Evolutionary conservation across 2,113 vertebrate species (phyloP), one percentile per base, ranked within the genome.

Genomic region (Megaceryle maxima): DNA sequence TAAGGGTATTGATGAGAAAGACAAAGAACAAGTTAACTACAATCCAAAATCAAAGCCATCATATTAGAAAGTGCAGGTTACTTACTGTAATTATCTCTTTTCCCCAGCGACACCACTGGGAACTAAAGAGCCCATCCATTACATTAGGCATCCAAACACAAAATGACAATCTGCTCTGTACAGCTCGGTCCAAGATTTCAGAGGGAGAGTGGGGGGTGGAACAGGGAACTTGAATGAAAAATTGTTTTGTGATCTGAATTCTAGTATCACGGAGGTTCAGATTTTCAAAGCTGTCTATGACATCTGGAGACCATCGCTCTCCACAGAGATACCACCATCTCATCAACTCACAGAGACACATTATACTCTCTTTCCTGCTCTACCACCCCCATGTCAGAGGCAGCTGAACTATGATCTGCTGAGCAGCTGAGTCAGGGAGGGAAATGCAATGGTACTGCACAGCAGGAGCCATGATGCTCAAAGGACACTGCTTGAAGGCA

Each of bases 381-480:
- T 79, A 43, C 67, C 44, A 72, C 22, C 76, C 80, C 33, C 59
- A 6, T 6, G 73, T 11, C 77, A 79, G 91, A 87, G 19, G 60
- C 43, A 87, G 69, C 83, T 75, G 83, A 87, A 39, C 83, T 13
- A 3, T 0, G 91, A 82, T 96, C 94, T 97, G 94, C 91, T 8
- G 81, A 91, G 93, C 93, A 95, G 96, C 96, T 97, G 96, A 70
- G 73, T 1, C 48, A 12, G 64, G 60, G n/a, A 78, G 88, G 80
- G 73, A 79, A 89, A 25, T 0, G 8, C 83, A 51, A 5, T 0
- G 2, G 64, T 5, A 9, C 72, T 6, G 80, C 92, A 18, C 87
- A 95, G 93, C 66, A 3, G 91, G 96, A 89, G 53, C 2, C 2
- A 24, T 0, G 13, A 3, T 63, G 87, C 94, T 96, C 89, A 95